Percentiles rank a stretch among this genome's conserved stretches.
phyloP scores from a whole-genome alignment of 2,797 vertebrate species.

The Bufotes viridis region DNA sequence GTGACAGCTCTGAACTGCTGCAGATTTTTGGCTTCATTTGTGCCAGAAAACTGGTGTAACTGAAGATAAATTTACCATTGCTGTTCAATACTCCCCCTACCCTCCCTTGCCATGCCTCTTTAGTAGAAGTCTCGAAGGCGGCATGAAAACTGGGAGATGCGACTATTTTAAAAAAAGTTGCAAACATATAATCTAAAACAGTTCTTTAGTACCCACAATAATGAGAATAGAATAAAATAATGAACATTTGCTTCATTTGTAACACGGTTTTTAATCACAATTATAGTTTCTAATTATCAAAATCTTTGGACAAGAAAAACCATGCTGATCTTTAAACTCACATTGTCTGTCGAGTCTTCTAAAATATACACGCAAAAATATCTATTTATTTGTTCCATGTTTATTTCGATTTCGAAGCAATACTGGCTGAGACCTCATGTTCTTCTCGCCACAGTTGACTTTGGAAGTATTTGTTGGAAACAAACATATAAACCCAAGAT shows the following conservation, averaged over 20 bases:
- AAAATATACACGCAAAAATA: neutral
- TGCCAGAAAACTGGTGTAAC: too few species aligned
- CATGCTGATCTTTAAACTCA: neutral
- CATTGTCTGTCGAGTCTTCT: neutral
- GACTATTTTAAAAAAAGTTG: too few species aligned
- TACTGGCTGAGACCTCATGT: constrained; percentile 23
- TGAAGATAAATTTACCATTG: neutral
- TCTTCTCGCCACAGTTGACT: constrained; percentile 8
- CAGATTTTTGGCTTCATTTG: too few species aligned
- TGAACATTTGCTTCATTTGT: neutral
- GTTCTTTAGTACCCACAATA: neutral
- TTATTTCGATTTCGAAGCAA: constrained; percentile 28
- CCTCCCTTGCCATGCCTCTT: too few species aligned
- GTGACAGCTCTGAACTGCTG: too few species aligned
- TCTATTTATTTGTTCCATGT: constrained; percentile 15
- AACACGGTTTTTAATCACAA: neutral
- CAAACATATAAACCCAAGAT: constrained; percentile 30
- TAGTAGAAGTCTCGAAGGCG: too few species aligned
- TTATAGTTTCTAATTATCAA: neutral
- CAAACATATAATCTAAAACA: too few species aligned
- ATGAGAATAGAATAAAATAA: neutral
- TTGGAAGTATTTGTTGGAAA: constrained; percentile 41
- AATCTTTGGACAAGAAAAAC: neutral
- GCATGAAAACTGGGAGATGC: too few species aligned
- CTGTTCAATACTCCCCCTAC: too few species aligned